Conservation (phyloP, 2,113 vertebrate genomes). For the Gila orcuttii region DNA sequence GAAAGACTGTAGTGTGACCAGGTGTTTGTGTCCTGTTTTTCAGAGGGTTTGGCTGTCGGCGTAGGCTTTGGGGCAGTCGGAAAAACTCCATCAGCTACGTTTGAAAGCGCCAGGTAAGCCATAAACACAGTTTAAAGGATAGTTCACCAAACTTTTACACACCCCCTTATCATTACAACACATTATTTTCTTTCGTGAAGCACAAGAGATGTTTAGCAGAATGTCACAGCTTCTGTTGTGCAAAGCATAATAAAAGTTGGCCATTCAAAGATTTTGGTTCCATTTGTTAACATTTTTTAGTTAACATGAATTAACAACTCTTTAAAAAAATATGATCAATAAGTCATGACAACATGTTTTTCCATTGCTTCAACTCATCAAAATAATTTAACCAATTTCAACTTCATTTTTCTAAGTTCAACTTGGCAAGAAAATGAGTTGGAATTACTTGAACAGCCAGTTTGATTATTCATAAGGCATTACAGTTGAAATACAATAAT, state of each 20-base stretch:
- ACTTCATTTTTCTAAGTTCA: no score
- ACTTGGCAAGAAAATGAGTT: no score
- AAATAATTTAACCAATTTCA: no score
- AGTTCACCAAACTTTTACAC: background rate
- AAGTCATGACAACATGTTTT: no score
- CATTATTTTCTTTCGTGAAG: background rate
- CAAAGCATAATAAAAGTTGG: background rate
- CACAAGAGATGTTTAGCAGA: background rate
- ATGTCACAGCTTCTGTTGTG: background rate
- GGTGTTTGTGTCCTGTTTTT: slow-evolving; percentile 57
- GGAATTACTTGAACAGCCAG: no score
- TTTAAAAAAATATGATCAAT: no score
- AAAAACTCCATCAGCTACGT: slow-evolving; percentile 88
- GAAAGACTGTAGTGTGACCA: background rate
- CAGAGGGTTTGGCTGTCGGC: slow-evolving; percentile 97
- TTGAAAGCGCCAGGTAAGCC: slow-evolving; percentile 91
- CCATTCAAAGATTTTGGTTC: background rate
- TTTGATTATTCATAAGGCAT: no score
- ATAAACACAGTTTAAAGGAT: no score
- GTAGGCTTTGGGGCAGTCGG: slow-evolving; percentile 92
- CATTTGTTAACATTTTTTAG: no score
- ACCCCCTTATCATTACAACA: background rate
- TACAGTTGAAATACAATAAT: no score
- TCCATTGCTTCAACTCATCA: no score
- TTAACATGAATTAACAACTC: no score